phyloP scores from a whole-genome alignment of 2,797 vertebrate species.

The Sparus aurata region DNA sequence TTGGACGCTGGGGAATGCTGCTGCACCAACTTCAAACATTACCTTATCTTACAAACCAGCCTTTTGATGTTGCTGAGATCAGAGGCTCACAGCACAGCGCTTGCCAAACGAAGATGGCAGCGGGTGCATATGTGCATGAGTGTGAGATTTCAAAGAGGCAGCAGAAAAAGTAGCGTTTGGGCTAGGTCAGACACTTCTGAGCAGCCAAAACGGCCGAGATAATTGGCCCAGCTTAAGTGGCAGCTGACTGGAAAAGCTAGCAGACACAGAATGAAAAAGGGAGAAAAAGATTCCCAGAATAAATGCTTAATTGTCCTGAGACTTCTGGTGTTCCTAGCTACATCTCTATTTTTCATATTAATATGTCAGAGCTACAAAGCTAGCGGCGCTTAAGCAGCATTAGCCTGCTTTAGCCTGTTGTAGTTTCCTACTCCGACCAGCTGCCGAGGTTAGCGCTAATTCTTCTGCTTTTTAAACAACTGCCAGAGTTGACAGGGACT shows the following conservation, averaged over 20 bases:
- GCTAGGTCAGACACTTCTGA: slow-evolving; percentile 91
- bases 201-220: slow-evolving; percentile 90
- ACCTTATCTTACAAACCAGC: slow-evolving; percentile 97
- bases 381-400: slow-evolving; percentile 18
- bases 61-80: slow-evolving; percentile 95
- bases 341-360: slow-evolving; percentile 58
- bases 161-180: slow-evolving; percentile 89
- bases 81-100: slow-evolving; percentile 89
- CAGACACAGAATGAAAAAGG: slow-evolving; percentile 69
- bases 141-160: slow-evolving; percentile 92
- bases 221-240: slow-evolving; percentile 93
- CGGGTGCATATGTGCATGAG: slow-evolving; percentile 85
- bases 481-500: slow-evolving; percentile 63
- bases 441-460: slow-evolving; percentile 17
- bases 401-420: slow-evolving; percentile 30
- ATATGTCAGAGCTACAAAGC: slow-evolving; percentile 43
- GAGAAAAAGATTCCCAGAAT: slow-evolving; percentile 71
- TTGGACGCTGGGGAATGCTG: slow-evolving; percentile 92
- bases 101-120: slow-evolving; percentile 91
- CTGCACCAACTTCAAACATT: slow-evolving; percentile 94
- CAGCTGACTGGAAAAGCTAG: slow-evolving; percentile 86
- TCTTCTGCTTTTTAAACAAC: slow-evolving; percentile 45
- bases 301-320: slow-evolving; percentile 76
- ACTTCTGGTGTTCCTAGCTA: slow-evolving; percentile 49
- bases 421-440: slow-evolving; percentile 13